Base-by-base conservation (phyloP, 2,888 invertebrate species). In the Orgyia antiqua region DNA sequence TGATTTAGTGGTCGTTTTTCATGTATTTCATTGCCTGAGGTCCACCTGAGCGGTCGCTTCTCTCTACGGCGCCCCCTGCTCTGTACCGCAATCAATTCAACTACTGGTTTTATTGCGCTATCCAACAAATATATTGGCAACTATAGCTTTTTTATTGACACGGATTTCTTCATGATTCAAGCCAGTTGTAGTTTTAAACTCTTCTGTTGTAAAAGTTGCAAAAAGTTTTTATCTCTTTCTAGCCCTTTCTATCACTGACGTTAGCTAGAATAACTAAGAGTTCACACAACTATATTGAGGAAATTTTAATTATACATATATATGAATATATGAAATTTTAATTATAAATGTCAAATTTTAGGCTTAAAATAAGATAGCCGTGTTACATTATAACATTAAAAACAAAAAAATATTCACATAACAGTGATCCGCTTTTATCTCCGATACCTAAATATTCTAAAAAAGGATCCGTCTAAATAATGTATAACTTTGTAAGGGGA, bases 381-480 rank as follows among this genome's bases (percentile, higher is more conserved):
- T n/a, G n/a, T n/a, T n/a, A n/a, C n/a, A n/a, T n/a, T n/a, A n/a
- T n/a, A n/a, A 30, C 36, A 44, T 42, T 30, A 50, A 50, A 38
- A 28, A 25, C 13, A 13, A 24, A 31, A 34, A 34, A 36, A 43
- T 24, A 12, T 34, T 28, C 33, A 38, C 34, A 39, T 26, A 38
- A 39, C 29, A 40, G 21, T 33, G 24, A 40, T 42, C 41, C 52
- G 55, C 54, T 67, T 67, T 55, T 64, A 64, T 64, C 55, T 54
- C 52, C 51, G 48, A 50, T 51, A 48, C 40, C 53, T 49, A 51
- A 4, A 66, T 66, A 69, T 60, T 63, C 60, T 53, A 54, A 65
- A 76, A 77, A 69, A 63, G 70, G 72, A 62, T 66, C 50, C 47
- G 39, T 41, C 58, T 79, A 68, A 80, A 79, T 82, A 82, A 79